Conservation (phyloP, 2,797 vertebrate species). For the Lerista edwardsae region DNA sequence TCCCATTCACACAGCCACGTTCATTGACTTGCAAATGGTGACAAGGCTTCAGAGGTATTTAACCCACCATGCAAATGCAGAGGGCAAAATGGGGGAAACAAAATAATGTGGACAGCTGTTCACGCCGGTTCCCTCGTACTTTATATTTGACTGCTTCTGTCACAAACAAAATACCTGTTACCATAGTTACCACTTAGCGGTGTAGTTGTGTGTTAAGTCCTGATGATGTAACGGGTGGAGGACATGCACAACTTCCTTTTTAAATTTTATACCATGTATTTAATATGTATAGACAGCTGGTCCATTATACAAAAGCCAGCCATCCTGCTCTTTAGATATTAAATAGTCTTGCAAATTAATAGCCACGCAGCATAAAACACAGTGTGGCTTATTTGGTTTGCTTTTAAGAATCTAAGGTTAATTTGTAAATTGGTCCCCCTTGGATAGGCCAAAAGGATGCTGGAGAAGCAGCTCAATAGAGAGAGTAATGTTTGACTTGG, state of each 20-base stretch:
- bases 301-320: background rate
- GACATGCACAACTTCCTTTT: background rate
- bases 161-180: constrained; percentile 13
- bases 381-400: constrained; percentile 24
- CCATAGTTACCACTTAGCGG: constrained; percentile 31
- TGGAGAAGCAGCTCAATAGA: background rate
- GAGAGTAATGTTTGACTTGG: background rate
- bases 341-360: background rate
- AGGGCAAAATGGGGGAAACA: constrained; percentile 10
- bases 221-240: background rate
- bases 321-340: background rate
- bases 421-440: background rate
- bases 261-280: background rate
- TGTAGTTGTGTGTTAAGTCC: background rate
- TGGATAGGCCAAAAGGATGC: background rate
- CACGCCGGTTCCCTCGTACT: background rate
- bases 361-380: constrained; percentile 4
- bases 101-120: background rate
- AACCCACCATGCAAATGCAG: constrained; percentile 18
- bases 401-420: constrained; percentile 31
- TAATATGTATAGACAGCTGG: background rate
- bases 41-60: constrained; percentile 25
- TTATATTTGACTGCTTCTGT: constrained; percentile 12
- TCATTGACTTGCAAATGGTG: constrained; percentile 38
- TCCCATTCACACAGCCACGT: background rate